Base-by-base conservation (phyloP, 1,140 invertebrate genomes). In the Heliconius hermathena region DNA sequence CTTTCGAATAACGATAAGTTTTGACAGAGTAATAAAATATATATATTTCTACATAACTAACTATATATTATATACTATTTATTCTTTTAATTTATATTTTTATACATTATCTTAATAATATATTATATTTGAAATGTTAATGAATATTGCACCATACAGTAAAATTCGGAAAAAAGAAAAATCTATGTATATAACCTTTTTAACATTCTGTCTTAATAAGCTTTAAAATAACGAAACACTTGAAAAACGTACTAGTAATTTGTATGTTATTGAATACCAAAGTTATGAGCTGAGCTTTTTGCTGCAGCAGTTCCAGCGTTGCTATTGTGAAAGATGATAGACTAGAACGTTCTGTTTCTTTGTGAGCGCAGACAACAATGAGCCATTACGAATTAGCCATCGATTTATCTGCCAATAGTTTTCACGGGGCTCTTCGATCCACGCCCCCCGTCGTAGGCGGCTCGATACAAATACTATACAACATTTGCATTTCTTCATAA, bases 381-480 rank as follows among this genome's bases (percentile, higher is more conserved):
- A 90, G 84, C 90, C 90, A 89, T 93, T 93, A 87, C 84, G 88
- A 92, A 93, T 93, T 92, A 93, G 88, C 91, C 84, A 89, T 93
- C 90, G 91, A 91, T 91, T 90, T 92, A 93, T 93, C 89, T 90
- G 82, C 87, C 80, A 89, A 86, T 83, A 82, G 82, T 82, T 86
- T 86, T 84, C 82, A 84, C 79, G 83, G 81, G 75, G 81, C 78
- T 78, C 79, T 85, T 82, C 79, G 79, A 75, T 79, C 71, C 81
- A 82, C 84, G 82, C 84, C 84, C 73, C 77, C 79, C 38, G 46
- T 72, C 72, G 78, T 71, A 73, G 78, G 78, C 81, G 79, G 75
- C 74, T 72, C 52, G 52, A 73, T 71, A 79, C 79, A 77, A 78
- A 81, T 76, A 74, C 57, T 81, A 36, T 60, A 54, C 72, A 77